Conservation (phyloP, 2,888 invertebrate genomes). For the Ptilodon capucinus region DNA sequence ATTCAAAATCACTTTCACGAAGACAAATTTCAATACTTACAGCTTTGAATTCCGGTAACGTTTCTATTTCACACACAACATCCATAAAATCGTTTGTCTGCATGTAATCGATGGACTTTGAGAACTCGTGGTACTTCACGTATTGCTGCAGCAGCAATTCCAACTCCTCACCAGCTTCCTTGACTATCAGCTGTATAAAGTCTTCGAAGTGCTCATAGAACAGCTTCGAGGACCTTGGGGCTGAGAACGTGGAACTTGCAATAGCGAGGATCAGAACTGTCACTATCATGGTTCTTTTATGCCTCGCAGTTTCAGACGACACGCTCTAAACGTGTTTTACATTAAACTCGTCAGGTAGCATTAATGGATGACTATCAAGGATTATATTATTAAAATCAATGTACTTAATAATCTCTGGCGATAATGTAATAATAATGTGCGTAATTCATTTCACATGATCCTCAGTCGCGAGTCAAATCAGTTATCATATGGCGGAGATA, state of each 20-base stretch:
- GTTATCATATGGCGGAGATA: too few species aligned
- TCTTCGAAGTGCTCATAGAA: slow-evolving; percentile 2
- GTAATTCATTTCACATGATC: too few species aligned
- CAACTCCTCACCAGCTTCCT: slow-evolving; percentile 7
- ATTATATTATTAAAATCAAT: too few species aligned
- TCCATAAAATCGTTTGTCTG: slow-evolving; percentile 16
- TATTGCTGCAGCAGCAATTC: slow-evolving; percentile 19
- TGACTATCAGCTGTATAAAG: not conserved
- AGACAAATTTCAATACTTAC: not conserved
- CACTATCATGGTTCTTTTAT: not conserved
- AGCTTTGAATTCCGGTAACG: not conserved
- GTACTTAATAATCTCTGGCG: too few species aligned
- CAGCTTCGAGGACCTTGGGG: not conserved
- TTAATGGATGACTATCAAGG: too few species aligned
- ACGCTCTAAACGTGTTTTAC: not conserved
- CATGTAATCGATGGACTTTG: slow-evolving; percentile 19
- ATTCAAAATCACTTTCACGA: too few species aligned
- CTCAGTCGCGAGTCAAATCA: too few species aligned
- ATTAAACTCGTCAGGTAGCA: too few species aligned
- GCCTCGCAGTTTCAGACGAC: not conserved
- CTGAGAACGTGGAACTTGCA: not conserved
- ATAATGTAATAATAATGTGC: too few species aligned
- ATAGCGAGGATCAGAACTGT: not conserved
- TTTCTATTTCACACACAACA: not conserved
- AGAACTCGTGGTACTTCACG: slow-evolving; percentile 28